A percentile compares a stretch with the other conserved stretches of the same genome.
phyloP scores from a whole-genome alignment of 2,888 invertebrate genomes.

The Acleris sparsana region DNA sequence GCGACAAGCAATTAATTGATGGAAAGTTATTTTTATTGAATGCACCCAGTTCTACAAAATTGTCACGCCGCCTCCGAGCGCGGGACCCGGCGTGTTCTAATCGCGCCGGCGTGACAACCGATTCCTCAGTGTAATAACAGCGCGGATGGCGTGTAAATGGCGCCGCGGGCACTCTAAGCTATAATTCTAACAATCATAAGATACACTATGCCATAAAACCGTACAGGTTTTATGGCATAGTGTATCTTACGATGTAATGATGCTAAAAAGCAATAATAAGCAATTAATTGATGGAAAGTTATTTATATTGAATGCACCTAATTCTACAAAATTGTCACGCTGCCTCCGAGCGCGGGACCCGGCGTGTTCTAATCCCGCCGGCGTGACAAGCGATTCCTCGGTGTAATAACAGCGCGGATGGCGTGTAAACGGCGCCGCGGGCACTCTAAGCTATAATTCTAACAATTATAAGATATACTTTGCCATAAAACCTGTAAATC shows the following conservation, averaged over 20 bases:
- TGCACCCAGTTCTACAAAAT: neutral
- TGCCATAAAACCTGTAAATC: no score
- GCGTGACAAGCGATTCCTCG: slow-evolving; percentile 14
- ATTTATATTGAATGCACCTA: neutral
- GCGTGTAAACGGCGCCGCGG: slow-evolving; percentile 45
- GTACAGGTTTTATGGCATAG: no score
- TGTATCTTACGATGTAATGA: no score
- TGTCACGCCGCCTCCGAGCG: neutral
- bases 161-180: slow-evolving; percentile 38
- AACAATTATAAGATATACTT: no score
- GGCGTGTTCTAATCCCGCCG: slow-evolving; percentile 4
- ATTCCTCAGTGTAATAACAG: slow-evolving; percentile 2
- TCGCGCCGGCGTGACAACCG: slow-evolving; percentile 10
- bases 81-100: neutral
- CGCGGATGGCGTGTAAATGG: slow-evolving; percentile 45
- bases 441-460: slow-evolving; percentile 37
- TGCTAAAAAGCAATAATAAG: no score
- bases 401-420: slow-evolving; percentile 29
- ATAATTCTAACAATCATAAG: slow-evolving; percentile 18
- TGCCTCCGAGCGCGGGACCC: neutral
- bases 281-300: no score
- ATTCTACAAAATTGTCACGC: neutral
- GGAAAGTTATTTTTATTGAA: no score
- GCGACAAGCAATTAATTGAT: no score
- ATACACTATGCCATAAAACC: no score